Conservation (phyloP, 2,797 vertebrate species). For the Girardinus metallicus region DNA sequence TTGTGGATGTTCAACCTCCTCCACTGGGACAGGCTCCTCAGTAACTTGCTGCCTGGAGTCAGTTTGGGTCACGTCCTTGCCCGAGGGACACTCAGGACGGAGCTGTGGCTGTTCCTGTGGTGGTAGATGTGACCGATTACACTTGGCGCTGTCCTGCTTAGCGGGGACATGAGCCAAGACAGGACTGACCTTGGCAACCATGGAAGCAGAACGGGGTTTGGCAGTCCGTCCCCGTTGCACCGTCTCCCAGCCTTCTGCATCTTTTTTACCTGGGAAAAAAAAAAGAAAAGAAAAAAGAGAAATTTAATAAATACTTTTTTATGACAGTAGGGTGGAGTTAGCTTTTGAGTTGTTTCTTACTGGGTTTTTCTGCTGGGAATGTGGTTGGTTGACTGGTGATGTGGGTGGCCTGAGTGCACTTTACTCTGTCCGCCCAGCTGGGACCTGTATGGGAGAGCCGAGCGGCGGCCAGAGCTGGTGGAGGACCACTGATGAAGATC, state of each 20-base stretch:
- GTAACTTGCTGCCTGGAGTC: slow-evolving; percentile 52
- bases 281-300: slow-evolving; percentile 1
- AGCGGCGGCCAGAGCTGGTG: slow-evolving; percentile 82
- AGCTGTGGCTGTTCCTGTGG: slow-evolving; percentile 78
- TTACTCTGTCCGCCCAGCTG: slow-evolving; percentile 97
- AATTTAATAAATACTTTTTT: slow-evolving; percentile 2
- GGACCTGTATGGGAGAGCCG: slow-evolving; percentile 89
- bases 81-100: slow-evolving; percentile 52
- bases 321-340: not conserved
- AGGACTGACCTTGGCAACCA: slow-evolving; percentile 82
- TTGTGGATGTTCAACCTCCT: slow-evolving; percentile 56
- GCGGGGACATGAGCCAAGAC: slow-evolving; percentile 69
- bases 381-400: slow-evolving; percentile 61
- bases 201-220: slow-evolving; percentile 87
- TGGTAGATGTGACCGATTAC: slow-evolving; percentile 75
- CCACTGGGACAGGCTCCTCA: slow-evolving; percentile 43
- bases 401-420: slow-evolving; percentile 85
- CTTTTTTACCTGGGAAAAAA: slow-evolving; percentile 84
- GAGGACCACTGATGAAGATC: slow-evolving; percentile 81
- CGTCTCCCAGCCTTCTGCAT: slow-evolving; percentile 97
- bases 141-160: slow-evolving; percentile 86
- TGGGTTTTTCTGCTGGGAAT: slow-evolving; percentile 78
- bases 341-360: slow-evolving; percentile 57
- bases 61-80: slow-evolving; percentile 48
- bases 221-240: slow-evolving; percentile 96